Percentiles rank a stretch among this genome's conserved stretches.
Evolutionary conservation across 2,888 invertebrate genomes (phyloP).

Genomic region (Argyra leucocephala): DNA sequence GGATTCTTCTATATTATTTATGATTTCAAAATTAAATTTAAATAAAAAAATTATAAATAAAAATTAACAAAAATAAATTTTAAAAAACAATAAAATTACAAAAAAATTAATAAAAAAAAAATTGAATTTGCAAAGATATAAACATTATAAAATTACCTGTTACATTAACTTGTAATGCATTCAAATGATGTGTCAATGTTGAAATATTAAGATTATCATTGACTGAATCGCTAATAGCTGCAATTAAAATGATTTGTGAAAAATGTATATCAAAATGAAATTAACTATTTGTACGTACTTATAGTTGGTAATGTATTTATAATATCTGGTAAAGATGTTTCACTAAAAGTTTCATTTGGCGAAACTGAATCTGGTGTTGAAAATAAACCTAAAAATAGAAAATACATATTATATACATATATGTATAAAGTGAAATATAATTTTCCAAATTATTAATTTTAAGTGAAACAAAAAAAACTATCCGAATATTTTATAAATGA

Average conservation of each 20-base stretch:
- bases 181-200: slow-evolving; percentile 13
- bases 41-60: slow-evolving; percentile 14
- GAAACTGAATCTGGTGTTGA: neutral
- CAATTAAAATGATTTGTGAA: neutral
- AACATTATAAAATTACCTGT: slow-evolving; percentile 10
- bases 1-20: neutral
- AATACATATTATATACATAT: no score
- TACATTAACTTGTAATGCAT: slow-evolving; percentile 13
- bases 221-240: neutral
- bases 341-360: neutral
- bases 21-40: slow-evolving; percentile 16
- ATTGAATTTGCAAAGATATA: neutral
- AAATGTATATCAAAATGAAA: neutral
- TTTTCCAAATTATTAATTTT: no score
- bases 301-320: slow-evolving; percentile 19
- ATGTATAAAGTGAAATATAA: no score
- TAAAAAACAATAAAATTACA: slow-evolving; percentile 15
- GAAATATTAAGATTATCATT: slow-evolving; percentile 15
- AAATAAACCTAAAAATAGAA: slow-evolving; percentile 19
- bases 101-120: neutral
- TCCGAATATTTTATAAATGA: no score
- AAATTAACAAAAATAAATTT: slow-evolving; percentile 14
- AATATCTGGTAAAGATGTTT: slow-evolving; percentile 20
- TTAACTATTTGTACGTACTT: slow-evolving; percentile 11
- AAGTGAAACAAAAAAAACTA: no score